These are phyloP conservation scores for Xenopus laevis DNA, from an alignment of 2,113 vertebrate genomes.

Conservation along the genomic window DNA sequence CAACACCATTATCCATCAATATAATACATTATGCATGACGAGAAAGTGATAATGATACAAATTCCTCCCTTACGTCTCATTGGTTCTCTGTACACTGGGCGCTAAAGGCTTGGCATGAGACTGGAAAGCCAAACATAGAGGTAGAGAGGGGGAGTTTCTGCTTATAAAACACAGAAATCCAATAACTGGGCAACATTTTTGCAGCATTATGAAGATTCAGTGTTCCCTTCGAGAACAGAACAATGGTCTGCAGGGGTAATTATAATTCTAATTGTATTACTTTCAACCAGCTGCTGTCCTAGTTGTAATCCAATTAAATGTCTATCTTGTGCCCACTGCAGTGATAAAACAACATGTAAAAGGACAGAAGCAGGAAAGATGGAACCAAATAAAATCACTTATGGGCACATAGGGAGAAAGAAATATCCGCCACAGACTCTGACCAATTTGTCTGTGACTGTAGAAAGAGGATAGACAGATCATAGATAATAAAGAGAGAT, in stretches of 20 bases:
- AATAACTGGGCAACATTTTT: constrained; percentile 41
- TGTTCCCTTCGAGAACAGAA: constrained; percentile 44
- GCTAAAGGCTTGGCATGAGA: not conserved
- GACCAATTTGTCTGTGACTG: too few relatives aligned
- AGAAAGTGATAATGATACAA: not conserved
- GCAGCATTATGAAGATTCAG: constrained; percentile 44
- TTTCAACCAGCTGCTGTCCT: constrained; percentile 55
- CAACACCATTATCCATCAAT: too few relatives aligned
- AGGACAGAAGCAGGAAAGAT: constrained; percentile 27
- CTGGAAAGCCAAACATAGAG: not conserved
- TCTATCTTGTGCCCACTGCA: constrained; percentile 26
- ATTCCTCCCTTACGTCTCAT: not conserved
- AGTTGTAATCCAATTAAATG: constrained; percentile 53
- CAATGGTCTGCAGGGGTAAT: constrained; percentile 44
- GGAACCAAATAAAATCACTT: too few relatives aligned
- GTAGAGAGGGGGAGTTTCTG: constrained; percentile 5
- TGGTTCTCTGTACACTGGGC: not conserved
- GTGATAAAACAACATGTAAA: constrained; percentile 41
- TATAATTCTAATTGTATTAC: constrained; percentile 55
- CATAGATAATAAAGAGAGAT: too few relatives aligned
- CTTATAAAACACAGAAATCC: constrained; percentile 33
- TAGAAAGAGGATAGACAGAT: too few relatives aligned
- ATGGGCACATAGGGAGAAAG: too few relatives aligned
- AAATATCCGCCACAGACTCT: too few relatives aligned
- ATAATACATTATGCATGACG: too few relatives aligned